A percentile compares a stretch with the other conserved stretches of the same genome.
phyloP scores from a whole-genome alignment of 2,797 vertebrate species.

The Pogonophryne albipinna region DNA sequence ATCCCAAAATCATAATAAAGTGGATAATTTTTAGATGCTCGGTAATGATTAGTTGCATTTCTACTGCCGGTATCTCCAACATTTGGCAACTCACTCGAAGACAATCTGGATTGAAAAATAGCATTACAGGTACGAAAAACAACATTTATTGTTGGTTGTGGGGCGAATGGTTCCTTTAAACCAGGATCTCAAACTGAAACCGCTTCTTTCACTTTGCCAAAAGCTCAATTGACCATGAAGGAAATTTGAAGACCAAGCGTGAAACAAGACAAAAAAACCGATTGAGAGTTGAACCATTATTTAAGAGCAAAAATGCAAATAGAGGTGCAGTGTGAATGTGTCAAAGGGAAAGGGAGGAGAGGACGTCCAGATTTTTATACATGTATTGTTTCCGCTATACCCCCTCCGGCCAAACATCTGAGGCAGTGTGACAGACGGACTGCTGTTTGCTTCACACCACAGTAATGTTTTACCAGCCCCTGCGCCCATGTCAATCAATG shows the following conservation, averaged over 20 bases:
- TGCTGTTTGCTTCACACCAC: conserved; percentile 83
- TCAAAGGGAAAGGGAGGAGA: conserved; percentile 41
- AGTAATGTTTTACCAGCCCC: conserved; percentile 87
- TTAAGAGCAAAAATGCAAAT: conserved; percentile 14
- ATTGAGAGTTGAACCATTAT: conserved; percentile 22
- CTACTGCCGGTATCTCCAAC: too few species aligned
- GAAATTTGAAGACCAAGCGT: background rate
- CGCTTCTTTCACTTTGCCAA: background rate
- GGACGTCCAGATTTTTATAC: conserved; percentile 64
- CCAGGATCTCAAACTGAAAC: background rate
- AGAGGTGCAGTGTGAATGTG: background rate
- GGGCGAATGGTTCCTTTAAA: background rate
- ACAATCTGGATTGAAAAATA: too few species aligned
- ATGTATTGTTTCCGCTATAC: conserved; percentile 75
- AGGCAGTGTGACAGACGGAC: conserved; percentile 83
- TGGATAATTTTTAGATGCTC: too few species aligned
- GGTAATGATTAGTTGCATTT: too few species aligned
- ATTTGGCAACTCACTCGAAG: too few species aligned
- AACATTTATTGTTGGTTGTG: too few species aligned
- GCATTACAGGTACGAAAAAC: too few species aligned
- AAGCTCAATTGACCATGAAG: background rate
- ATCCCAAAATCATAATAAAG: too few species aligned
- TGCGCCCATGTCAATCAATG: conserved; percentile 87
- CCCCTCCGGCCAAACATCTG: conserved; percentile 84
- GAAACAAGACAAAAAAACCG: conserved; percentile 2